phyloP scores from a whole-genome alignment of 2,113 vertebrate genomes.

The Solea solea region DNA sequence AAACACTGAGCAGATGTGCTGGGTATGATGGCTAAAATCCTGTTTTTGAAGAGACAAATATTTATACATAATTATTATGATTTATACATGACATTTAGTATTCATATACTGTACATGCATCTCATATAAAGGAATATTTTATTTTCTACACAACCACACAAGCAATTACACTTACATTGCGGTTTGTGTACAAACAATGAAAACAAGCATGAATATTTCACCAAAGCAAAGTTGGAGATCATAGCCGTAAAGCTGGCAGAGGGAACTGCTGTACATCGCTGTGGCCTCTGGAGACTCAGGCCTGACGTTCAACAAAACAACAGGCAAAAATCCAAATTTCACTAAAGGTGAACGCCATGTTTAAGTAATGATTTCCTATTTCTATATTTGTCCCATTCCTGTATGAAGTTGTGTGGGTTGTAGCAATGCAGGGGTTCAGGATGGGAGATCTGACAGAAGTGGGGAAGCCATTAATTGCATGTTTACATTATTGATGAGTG shows the following conservation, averaged over 20 bases:
- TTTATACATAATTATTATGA: no score
- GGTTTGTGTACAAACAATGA: constrained; percentile 32
- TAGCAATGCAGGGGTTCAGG: constrained; percentile 46
- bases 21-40: no score
- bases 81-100: neutral
- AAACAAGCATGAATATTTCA: constrained; percentile 66
- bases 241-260: constrained; percentile 10
- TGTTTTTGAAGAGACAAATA: no score
- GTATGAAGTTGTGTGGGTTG: constrained; percentile 37
- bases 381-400: constrained; percentile 72
- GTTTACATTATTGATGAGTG: constrained; percentile 82
- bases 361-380: constrained; percentile 74
- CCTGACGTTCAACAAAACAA: constrained; percentile 45
- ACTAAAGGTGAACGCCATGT: constrained; percentile 73
- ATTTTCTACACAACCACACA: constrained; percentile 45
- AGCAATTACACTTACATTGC: constrained; percentile 50
- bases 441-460: constrained; percentile 74
- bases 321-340: constrained; percentile 51
- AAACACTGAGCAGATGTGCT: no score
- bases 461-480: constrained; percentile 77
- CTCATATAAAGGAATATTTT: neutral
- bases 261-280: constrained; percentile 7
- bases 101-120: constrained; percentile 21
- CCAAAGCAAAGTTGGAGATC: constrained; percentile 49
- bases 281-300: constrained; percentile 38